phyloP scores from a whole-genome alignment of 2,888 invertebrate species.

The Gordius sp. region DNA sequence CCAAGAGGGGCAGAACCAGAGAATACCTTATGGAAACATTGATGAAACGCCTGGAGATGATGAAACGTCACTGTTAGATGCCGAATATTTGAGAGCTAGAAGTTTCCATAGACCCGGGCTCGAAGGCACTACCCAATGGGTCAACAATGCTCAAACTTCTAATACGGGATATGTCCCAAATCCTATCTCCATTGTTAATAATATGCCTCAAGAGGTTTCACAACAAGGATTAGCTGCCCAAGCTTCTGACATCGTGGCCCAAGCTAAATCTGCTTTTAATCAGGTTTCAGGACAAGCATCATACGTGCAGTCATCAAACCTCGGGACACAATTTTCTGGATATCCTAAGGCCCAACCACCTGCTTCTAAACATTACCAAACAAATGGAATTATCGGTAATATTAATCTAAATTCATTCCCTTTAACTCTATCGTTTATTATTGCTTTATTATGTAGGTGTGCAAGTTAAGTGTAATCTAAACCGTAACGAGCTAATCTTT shows the following conservation, averaged over 20 bases:
- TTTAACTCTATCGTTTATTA: no score
- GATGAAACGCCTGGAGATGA: neutral
- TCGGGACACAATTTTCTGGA: slow-evolving; percentile 2
- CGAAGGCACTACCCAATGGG: neutral
- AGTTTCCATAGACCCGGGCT: neutral
- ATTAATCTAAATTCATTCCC: neutral
- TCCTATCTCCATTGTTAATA: neutral
- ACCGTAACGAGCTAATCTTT: neutral
- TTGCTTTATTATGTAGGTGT: slow-evolving; percentile 7
- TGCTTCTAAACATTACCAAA: neutral
- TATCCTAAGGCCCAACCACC: neutral
- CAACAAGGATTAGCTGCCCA: slow-evolving; percentile 1
- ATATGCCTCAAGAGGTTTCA: neutral
- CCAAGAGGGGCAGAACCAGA: neutral
- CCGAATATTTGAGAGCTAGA: neutral
- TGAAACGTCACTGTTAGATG: neutral
- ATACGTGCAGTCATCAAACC: neutral
- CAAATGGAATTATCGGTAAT: slow-evolving; percentile 13
- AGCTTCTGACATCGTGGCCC: neutral
- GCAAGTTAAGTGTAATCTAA: slow-evolving; percentile 5
- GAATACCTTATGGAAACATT: neutral
- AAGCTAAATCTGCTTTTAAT: neutral
- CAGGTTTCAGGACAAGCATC: neutral
- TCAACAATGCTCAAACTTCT: neutral
- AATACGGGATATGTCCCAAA: neutral